A percentile compares a stretch with the other conserved stretches of the same genome.
These are phyloP conservation scores for Plagodis dolabraria DNA, from an alignment of 2,888 invertebrate species.

Conservation along the genomic window DNA sequence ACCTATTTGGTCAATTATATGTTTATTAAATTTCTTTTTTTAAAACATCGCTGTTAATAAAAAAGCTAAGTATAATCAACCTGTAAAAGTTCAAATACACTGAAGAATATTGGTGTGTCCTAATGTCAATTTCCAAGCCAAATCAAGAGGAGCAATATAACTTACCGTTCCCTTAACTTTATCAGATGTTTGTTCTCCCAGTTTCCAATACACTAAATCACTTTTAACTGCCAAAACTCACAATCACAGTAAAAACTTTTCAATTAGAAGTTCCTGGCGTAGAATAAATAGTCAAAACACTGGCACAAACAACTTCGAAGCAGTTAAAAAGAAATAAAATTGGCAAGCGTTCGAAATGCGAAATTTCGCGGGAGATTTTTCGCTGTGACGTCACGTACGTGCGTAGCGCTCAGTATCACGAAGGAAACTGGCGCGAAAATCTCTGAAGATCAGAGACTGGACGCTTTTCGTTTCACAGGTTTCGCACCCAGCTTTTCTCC, in stretches of 20 bases:
- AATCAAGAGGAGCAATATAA: not conserved
- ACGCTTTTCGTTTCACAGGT: not conserved
- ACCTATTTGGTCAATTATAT: too few species aligned
- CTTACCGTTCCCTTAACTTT: conserved; percentile 15
- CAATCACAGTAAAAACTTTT: conserved; percentile 19
- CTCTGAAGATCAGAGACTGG: conserved; percentile 33
- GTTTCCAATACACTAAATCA: conserved; percentile 16
- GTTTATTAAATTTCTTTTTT: too few species aligned
- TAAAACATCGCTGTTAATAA: too few species aligned
- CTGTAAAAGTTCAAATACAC: not conserved
- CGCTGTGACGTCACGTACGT: conserved; percentile 49
- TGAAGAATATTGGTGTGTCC: too few species aligned
- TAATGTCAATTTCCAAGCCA: too few species aligned
- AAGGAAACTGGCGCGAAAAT: conserved; percentile 59
- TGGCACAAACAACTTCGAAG: conserved; percentile 23
- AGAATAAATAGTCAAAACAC: conserved; percentile 1
- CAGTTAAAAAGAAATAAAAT: conserved; percentile 21
- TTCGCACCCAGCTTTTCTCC: not conserved
- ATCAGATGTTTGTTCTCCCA: not conserved
- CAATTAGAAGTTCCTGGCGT: conserved; percentile 3
- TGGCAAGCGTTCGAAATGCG: conserved; percentile 29
- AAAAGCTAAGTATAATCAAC: not conserved
- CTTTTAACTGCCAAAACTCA: conserved; percentile 9
- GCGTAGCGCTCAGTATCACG: conserved; percentile 48
- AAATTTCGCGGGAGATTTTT: conserved; percentile 40